Conservation (phyloP, 1,140 invertebrate genomes). For the Diuraphis noxia region DNA sequence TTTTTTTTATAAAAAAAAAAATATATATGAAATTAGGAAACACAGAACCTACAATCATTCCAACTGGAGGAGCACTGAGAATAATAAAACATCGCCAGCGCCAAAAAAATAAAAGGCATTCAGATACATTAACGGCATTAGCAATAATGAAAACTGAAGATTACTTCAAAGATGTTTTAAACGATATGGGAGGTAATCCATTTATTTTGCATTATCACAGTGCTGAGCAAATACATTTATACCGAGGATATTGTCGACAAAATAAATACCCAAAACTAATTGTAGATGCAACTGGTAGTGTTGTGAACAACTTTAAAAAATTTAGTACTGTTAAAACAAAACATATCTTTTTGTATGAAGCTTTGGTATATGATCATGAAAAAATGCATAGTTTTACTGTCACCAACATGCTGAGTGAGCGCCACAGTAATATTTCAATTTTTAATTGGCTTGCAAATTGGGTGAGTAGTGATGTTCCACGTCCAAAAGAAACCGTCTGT, state of each 20-base stretch:
- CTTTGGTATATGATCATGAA: neutral
- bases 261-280: neutral
- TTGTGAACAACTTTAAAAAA: slow-evolving; percentile 15
- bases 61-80: neutral
- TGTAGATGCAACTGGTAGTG: neutral
- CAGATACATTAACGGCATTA: neutral
- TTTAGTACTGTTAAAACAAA: neutral
- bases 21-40: neutral
- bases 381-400: slow-evolving; percentile 16
- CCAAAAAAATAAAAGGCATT: neutral
- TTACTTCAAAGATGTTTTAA: neutral
- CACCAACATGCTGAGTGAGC: neutral
- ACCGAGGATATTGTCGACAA: neutral
- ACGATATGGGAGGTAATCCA: slow-evolving; percentile 17
- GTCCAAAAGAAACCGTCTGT: neutral
- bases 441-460: slow-evolving; percentile 17
- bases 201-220: slow-evolving; percentile 21
- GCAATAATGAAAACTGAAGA: neutral
- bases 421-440: neutral
- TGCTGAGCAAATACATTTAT: slow-evolving; percentile 21
- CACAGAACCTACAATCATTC: neutral
- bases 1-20: neutral
- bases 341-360: neutral
- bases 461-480: neutral
- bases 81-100: neutral